Evolutionary conservation across 1,140 invertebrate genomes (phyloP).

Genomic region (Maniola jurtina): DNA sequence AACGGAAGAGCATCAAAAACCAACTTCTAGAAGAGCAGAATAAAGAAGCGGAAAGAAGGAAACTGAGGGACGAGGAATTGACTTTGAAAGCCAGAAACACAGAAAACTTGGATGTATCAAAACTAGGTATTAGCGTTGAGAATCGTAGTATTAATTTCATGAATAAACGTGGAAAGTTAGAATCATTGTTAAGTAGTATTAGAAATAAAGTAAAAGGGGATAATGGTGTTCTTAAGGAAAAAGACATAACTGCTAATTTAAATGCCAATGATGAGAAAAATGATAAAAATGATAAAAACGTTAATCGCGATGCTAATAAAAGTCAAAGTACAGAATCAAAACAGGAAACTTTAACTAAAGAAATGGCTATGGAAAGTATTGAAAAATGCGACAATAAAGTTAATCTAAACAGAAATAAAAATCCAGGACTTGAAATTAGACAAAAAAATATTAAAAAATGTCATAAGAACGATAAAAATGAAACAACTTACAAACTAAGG

Average conservation of each 20-base stretch:
- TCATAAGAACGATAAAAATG: no score
- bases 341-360: background rate
- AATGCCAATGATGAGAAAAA: background rate
- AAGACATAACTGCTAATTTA: background rate
- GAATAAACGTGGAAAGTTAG: conserved; percentile 50
- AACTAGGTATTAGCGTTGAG: conserved; percentile 18
- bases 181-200: conserved; percentile 47
- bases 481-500: no score
- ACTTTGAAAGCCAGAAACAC: background rate
- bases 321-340: background rate
- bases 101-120: conserved; percentile 12
- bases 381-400: background rate
- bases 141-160: conserved; percentile 42
- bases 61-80: conserved; percentile 5
- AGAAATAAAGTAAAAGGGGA: conserved; percentile 37
- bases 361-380: background rate
- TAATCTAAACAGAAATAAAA: background rate
- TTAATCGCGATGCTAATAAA: background rate
- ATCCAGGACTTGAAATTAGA: no score
- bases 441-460: no score
- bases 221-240: background rate
- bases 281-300: background rate
- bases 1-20: conserved; percentile 18
- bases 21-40: conserved; percentile 19
- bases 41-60: conserved; percentile 6